These are phyloP conservation scores for Neosalanx taihuensis DNA, from an alignment of 2,797 vertebrate species.

Conservation along the genomic window DNA sequence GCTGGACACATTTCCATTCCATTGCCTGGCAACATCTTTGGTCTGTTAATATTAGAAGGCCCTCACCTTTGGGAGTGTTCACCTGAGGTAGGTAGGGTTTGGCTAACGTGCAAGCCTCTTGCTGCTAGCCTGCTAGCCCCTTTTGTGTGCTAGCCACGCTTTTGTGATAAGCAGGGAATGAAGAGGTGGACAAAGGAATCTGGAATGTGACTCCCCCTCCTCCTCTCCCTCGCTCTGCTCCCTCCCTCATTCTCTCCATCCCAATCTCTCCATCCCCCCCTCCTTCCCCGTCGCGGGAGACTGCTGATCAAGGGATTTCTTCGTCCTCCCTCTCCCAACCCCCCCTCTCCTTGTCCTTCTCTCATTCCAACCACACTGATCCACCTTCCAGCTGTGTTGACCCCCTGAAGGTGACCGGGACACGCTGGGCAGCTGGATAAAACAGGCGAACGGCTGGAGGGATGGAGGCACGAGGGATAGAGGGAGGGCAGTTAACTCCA, in stretches of 20 bases:
- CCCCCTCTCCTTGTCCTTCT: constrained; percentile 11
- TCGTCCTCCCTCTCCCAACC: not conserved
- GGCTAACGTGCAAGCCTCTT: not conserved
- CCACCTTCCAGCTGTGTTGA: constrained; percentile 54
- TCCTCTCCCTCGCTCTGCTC: not conserved
- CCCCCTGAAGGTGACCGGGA: constrained; percentile 55
- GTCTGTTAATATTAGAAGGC: not conserved
- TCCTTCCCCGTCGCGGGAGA: constrained; percentile 36
- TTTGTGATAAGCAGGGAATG: not conserved
- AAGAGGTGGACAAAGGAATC: not conserved
- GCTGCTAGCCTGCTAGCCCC: not conserved
- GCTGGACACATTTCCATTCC: not conserved
- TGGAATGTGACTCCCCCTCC: constrained; percentile 6
- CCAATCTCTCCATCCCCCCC: constrained; percentile 7
- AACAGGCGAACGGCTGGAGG: not conserved
- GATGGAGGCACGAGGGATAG: too few relatives aligned
- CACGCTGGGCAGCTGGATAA: constrained; percentile 18
- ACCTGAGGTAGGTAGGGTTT: not conserved
- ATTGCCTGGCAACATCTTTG: not conserved
- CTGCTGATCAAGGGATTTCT: not conserved
- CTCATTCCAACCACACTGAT: constrained; percentile 44
- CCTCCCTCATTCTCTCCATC: constrained; percentile 17
- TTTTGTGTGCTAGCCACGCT: not conserved
- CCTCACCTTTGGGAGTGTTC: not conserved
- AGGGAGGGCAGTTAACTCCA: not conserved